These are phyloP conservation scores for Minunthozetes semirufus DNA, from an alignment of 2,888 invertebrate species.

Conservation along the genomic window DNA sequence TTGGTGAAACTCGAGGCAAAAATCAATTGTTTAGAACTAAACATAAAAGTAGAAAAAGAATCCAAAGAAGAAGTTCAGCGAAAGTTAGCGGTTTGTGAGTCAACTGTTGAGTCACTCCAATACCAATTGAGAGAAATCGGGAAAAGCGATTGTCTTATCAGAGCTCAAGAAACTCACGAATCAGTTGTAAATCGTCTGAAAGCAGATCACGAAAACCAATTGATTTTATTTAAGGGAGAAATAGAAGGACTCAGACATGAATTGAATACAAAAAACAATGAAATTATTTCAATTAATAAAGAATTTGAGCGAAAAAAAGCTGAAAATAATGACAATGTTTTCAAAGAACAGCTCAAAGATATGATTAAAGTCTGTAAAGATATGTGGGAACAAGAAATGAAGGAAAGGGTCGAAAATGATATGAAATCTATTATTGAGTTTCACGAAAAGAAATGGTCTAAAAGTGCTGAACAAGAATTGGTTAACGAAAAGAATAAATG, in stretches of 20 bases:
- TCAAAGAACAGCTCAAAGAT: neutral
- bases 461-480: slow-evolving; percentile 13
- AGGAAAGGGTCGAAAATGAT: slow-evolving; percentile 5
- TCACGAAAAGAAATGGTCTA: neutral
- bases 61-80: slow-evolving; percentile 1
- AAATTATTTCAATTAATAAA: neutral
- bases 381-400: slow-evolving; percentile 21
- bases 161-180: neutral
- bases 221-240: slow-evolving; percentile 20
- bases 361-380: slow-evolving; percentile 23
- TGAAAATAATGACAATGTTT: neutral
- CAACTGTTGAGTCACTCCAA: slow-evolving; percentile 11
- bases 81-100: neutral
- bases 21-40: slow-evolving; percentile 1
- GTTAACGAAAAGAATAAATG: neutral
- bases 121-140: slow-evolving; percentile 17
- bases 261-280: slow-evolving; percentile 1
- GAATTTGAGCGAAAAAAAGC: neutral
- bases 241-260: neutral
- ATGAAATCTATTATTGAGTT: neutral
- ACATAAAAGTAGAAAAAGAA: slow-evolving; percentile 1
- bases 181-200: neutral
- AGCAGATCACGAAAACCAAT: neutral
- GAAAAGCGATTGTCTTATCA: slow-evolving; percentile 18
- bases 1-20: slow-evolving; percentile 14